Base-by-base conservation (phyloP, 2,797 vertebrate species). In the Delichon dasypus region DNA sequence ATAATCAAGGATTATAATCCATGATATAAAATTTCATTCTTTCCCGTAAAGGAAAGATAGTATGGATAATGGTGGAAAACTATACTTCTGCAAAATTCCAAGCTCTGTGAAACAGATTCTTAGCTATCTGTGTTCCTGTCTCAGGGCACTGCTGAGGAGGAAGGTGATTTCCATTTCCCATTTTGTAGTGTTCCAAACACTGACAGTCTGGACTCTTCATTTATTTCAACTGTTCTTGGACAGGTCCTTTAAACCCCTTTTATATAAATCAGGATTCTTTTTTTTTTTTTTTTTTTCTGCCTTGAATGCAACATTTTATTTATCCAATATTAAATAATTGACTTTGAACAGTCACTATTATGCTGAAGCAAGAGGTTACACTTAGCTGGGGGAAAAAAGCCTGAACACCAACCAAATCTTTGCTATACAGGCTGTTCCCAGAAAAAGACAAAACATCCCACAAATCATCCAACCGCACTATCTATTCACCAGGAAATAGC, bases 401-500 rank as follows among this genome's bases (percentile, higher is more conserved):
- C 0, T 13, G 32, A 44, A 22, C 8, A 48, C 1, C 26, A 48
- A 72, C 4, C 19, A 32, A 88, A 53, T 5, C 9, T 73, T 90
- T 79, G 26, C 13, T 47, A 20, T 47, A 36, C 5, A 38, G 38
- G 7, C 58, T 78, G 34, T 94, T 93, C 76, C 57, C 71, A 91
- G 67, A 73, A 90, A 67, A 73, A 95, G 73, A 67, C 55, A 88
- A 96, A 90, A 89, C 54, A 72, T 92, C 71, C 85, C 80, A 82
- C 71, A 89, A 70, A 83, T 66, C 48, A 61, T 94, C 64, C 60
- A 89, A 34, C 45, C 1, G 0, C 74, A 79, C 44, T 94, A 64
- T 90, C 80, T 95, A n/a, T 89, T 66, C 38, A 93, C 34, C 67
- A 96, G 57, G 89, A 95, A 97, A 75, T 26, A 87, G 58, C 60